Evolutionary conservation across 1,140 invertebrate species (phyloP).

Genomic region (Rhizoglyphus robini): DNA sequence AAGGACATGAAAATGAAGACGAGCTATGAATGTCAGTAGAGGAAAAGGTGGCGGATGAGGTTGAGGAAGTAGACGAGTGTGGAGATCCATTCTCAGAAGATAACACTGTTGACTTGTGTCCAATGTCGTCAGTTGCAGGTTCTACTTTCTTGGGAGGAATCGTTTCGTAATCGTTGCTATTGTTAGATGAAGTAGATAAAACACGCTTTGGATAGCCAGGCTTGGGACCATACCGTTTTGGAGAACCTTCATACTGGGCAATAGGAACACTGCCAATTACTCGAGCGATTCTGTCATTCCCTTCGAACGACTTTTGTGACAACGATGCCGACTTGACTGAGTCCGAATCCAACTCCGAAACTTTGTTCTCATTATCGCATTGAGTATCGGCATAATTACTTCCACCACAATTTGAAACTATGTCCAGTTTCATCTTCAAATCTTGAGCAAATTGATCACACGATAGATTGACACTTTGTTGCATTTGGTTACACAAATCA

Average conservation of each 20-base stretch:
- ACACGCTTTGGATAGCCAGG: slow-evolving; percentile 23
- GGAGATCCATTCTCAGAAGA: slow-evolving; percentile 9
- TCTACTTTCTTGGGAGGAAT: neutral
- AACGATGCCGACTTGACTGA: neutral
- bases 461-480: neutral
- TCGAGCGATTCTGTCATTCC: slow-evolving; percentile 40
- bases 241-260: slow-evolving; percentile 79
- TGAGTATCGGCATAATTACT: neutral
- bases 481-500: too few species aligned
- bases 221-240: slow-evolving; percentile 59
- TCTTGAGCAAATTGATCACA: neutral
- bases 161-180: neutral
- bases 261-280: slow-evolving; percentile 75
- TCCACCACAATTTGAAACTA: neutral
- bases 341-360: neutral
- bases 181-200: neutral
- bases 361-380: neutral
- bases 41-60: slow-evolving; percentile 1
- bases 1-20: slow-evolving; percentile 6
- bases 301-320: slow-evolving; percentile 22
- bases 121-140: neutral
- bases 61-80: slow-evolving; percentile 7
- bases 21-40: slow-evolving; percentile 6
- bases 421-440: neutral
- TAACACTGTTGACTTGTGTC: neutral